These are phyloP conservation scores for Cantharis rustica DNA, from an alignment of 2,888 invertebrate genomes.

Conservation along the genomic window DNA sequence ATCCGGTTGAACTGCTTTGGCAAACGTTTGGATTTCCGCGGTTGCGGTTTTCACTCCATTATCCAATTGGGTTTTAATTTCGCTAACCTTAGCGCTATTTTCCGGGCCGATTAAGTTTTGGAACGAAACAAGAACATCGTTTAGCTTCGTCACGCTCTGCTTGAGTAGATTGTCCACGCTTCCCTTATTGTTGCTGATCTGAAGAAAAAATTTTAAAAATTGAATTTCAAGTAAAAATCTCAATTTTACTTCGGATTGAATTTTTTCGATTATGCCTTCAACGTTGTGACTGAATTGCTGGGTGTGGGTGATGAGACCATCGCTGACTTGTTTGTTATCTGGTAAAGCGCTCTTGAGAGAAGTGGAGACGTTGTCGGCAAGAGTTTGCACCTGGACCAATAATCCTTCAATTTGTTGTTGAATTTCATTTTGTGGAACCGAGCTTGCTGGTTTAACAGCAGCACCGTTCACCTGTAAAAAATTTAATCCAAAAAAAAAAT, in stretches of 20 bases:
- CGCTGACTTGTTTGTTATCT: not conserved
- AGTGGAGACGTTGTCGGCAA: not conserved
- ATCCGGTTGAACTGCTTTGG: not conserved
- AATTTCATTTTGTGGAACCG: not conserved
- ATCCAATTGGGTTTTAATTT: not conserved
- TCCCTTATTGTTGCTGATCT: not conserved
- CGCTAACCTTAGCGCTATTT: not conserved
- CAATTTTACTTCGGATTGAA: not conserved
- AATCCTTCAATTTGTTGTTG: not conserved
- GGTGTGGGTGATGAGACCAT: not conserved
- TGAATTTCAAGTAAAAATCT: not conserved
- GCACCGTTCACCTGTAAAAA: not conserved
- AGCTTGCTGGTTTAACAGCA: not conserved
- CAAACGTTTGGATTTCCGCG: not conserved
- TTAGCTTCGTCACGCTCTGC: not conserved
- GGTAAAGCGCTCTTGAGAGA: not conserved
- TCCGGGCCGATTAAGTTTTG: not conserved
- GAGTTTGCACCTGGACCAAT: not conserved
- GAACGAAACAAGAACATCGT: not conserved
- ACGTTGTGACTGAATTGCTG: not conserved
- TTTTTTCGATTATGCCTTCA: not conserved
- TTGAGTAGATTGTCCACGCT: not conserved
- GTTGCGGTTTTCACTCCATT: not conserved
- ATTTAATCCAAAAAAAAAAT: not conserved
- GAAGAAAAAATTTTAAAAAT: not conserved